Base-by-base conservation (phyloP, 2,797 vertebrate genomes). In the Prionace glauca region DNA sequence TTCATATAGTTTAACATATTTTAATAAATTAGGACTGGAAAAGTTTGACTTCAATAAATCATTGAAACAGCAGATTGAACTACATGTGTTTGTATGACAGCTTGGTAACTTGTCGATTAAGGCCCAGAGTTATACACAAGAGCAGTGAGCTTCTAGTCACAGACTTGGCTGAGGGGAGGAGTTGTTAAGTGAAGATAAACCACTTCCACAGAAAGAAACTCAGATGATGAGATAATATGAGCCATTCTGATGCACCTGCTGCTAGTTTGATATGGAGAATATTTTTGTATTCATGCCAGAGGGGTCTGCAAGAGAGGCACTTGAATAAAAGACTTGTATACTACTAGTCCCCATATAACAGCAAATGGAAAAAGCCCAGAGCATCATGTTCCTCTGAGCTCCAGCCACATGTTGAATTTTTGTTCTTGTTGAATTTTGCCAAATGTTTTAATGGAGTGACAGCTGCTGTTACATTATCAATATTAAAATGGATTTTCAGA, bases 181-280 rank as follows among this genome's bases (percentile, higher is more conserved):
- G 22, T 7, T 77, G 93, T 74, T 45, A 95, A 56, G 29, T 56
- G 45, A 56, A 56, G 69, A 95, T 56, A 94, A 77, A 77, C 45
- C 93, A 95, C 93, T 77, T 95, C 93, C 93, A 74, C 93, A 95
- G 71, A 56, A 36, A 92, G 45, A 77, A 56, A 95, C 10, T 95
- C 72, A 74, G 71, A 77, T 56, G 18, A 22, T 24, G n/a, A 22
- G 90, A 67, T 92, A 67, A 92, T n/a, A 67, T 69, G 65, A 92
- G 24, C 65, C 41, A 84, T 69, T 67, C n/a, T 92, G 22, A n/a
- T 92, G 65, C 90, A 92, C n/a, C 90, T 67, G 90, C 65, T 92
- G 65, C n/a, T 69, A 1, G 5, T 32, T 65, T 9, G 90, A 91
- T 10, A 67, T n/a, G n/a, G 60, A 36, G n/a, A 67, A 32, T 18